Conservation (phyloP, 2,888 invertebrate species). For the Synergus laeviventris region DNA sequence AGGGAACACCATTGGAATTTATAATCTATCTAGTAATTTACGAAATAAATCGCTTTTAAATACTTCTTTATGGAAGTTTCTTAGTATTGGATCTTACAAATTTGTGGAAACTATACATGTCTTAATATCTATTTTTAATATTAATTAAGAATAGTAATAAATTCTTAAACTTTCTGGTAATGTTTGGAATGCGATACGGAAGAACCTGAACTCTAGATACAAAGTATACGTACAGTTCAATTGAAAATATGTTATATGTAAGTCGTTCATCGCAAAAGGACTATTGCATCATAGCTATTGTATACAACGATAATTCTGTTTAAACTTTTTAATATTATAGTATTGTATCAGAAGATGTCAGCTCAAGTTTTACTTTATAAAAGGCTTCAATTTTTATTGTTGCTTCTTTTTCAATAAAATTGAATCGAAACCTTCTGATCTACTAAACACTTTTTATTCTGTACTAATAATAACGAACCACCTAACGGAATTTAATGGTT, state of each 20-base stretch:
- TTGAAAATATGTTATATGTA: slow-evolving; percentile 10
- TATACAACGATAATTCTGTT: not conserved
- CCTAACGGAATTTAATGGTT: not conserved
- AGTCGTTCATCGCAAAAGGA: slow-evolving; percentile 4
- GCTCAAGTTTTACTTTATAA: not conserved
- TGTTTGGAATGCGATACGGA: slow-evolving; percentile 11
- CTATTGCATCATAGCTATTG: not conserved
- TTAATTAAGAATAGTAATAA: slow-evolving; percentile 14
- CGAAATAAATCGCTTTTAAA: not conserved
- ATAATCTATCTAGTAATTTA: not conserved
- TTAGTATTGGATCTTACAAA: slow-evolving; percentile 24
- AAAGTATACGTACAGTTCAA: not conserved
- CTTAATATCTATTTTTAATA: slow-evolving; percentile 13
- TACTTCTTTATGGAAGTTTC: not conserved
- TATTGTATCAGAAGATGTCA: not conserved
- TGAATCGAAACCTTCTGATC: not conserved
- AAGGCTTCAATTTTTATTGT: not conserved
- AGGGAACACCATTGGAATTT: not conserved
- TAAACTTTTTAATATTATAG: not conserved
- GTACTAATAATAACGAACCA: slow-evolving; percentile 11
- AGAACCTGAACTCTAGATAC: slow-evolving; percentile 25
- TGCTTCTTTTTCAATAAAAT: not conserved
- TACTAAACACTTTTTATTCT: slow-evolving; percentile 12
- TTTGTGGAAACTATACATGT: not conserved
- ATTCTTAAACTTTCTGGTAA: slow-evolving; percentile 32